Evolutionary conservation across 2,888 invertebrate genomes (phyloP).

Genomic region (Microctonus aethiopoides): DNA sequence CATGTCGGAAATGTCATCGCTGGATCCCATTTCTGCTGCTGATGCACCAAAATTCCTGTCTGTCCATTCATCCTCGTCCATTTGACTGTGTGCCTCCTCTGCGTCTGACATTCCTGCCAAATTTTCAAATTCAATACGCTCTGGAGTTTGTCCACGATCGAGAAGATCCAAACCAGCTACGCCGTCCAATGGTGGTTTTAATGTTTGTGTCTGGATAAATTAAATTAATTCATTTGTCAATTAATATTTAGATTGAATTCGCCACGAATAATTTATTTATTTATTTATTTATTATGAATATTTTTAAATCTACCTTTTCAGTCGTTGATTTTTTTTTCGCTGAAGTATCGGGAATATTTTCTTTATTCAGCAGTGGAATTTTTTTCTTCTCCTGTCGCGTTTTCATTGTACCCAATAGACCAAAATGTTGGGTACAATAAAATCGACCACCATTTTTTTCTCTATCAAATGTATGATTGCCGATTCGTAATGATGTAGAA

Average conservation of each 20-base stretch:
- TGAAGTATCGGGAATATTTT: slow-evolving; percentile 62
- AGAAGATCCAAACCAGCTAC: slow-evolving; percentile 69
- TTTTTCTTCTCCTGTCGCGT: slow-evolving; percentile 61
- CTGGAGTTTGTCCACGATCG: slow-evolving; percentile 76
- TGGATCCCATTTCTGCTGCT: slow-evolving; percentile 76
- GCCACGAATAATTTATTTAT: no score
- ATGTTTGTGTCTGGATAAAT: slow-evolving; percentile 51
- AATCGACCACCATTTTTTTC: slow-evolving; percentile 70
- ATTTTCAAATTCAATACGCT: slow-evolving; percentile 84
- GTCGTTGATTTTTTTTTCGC: slow-evolving; percentile 66
- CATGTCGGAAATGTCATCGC: slow-evolving; percentile 73
- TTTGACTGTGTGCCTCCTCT: slow-evolving; percentile 78
- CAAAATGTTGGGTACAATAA: slow-evolving; percentile 82
- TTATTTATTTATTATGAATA: slow-evolving; percentile 11
- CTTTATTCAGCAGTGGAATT: slow-evolving; percentile 59
- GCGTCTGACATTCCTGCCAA: slow-evolving; percentile 74
- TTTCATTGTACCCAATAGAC: slow-evolving; percentile 71
- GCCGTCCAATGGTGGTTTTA: slow-evolving; percentile 60
- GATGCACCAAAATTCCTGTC: slow-evolving; percentile 90
- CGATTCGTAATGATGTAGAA: slow-evolving; percentile 83
- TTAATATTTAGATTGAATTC: no score
- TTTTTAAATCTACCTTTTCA: slow-evolving; percentile 64
- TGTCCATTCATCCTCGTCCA: slow-evolving; percentile 96
- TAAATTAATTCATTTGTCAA: slow-evolving; percentile 1
- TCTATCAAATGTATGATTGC: slow-evolving; percentile 64